Conservation (phyloP, 2,113 vertebrate genomes). For the Callorhinus ursinus region DNA sequence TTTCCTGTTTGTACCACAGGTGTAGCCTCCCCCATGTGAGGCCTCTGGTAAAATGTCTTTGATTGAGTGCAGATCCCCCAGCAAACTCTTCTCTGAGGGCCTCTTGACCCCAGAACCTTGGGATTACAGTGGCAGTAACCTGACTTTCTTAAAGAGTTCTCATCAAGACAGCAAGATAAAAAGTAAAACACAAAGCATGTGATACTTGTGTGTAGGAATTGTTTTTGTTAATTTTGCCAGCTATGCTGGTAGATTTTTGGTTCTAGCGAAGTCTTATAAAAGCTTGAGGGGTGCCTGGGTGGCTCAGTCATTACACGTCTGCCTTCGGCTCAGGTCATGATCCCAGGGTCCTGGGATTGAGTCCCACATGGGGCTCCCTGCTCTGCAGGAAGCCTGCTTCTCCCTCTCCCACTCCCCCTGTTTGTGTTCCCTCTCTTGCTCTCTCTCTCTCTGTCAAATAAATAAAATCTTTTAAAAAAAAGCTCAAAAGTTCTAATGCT, state of each 20-base stretch:
- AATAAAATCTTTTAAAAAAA: too few species aligned
- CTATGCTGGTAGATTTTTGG: not conserved
- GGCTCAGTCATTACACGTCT: too few species aligned
- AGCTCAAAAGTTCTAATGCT: not conserved
- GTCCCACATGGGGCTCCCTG: too few species aligned
- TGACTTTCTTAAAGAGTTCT: not conserved
- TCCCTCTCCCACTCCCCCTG: too few species aligned
- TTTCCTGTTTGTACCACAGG: not conserved
- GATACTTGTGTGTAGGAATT: not conserved
- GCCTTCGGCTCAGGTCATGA: too few species aligned
- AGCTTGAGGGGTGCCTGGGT: not conserved
- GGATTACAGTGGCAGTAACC: not conserved
- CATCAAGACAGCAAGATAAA: not conserved
- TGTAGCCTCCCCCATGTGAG: not conserved
- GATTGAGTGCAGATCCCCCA: not conserved
- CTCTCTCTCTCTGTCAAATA: too few species aligned
- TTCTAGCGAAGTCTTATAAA: not conserved
- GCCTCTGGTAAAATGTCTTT: not conserved
- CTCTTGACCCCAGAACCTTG: not conserved
- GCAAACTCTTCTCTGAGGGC: not conserved
- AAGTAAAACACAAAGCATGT: not conserved
- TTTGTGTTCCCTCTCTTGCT: too few species aligned
- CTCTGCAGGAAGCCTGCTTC: too few species aligned
- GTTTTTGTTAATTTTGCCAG: constrained; percentile 17
- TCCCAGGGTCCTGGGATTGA: too few species aligned